These are phyloP conservation scores for Thomomys bottae DNA, from an alignment of 2,113 vertebrate genomes.

Conservation along the genomic window DNA sequence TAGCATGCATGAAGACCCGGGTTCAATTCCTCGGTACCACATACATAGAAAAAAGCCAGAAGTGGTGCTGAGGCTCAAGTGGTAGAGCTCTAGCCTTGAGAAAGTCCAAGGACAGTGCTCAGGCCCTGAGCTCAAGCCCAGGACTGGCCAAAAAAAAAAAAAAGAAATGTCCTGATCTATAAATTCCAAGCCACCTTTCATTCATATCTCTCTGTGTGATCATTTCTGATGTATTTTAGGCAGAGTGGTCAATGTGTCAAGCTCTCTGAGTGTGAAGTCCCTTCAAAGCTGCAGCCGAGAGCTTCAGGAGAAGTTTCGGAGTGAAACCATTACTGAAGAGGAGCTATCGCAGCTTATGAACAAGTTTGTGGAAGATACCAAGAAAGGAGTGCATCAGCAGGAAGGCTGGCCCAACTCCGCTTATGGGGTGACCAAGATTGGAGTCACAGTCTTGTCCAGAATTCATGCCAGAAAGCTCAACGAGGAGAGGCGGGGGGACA, in stretches of 20 bases:
- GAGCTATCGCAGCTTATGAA: slow-evolving; percentile 92
- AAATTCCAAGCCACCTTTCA: neutral
- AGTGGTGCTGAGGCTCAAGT: no score
- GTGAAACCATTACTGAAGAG: slow-evolving; percentile 91
- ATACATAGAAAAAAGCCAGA: no score
- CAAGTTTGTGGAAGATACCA: slow-evolving; percentile 89
- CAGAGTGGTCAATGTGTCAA: slow-evolving; percentile 94
- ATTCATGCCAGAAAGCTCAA: slow-evolving; percentile 89
- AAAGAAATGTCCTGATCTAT: neutral
- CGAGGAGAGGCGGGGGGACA: slow-evolving; percentile 86
- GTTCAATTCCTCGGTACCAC: no score
- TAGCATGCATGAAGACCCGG: no score
- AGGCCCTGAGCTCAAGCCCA: no score
- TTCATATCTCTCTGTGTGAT: neutral
- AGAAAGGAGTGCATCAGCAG: slow-evolving; percentile 83
- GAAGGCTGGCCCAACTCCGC: slow-evolving; percentile 89
- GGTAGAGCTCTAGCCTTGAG: no score
- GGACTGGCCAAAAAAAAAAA: no score
- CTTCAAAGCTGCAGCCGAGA: slow-evolving; percentile 87
- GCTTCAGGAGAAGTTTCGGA: slow-evolving; percentile 91
- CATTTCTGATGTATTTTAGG: slow-evolving; percentile 74
- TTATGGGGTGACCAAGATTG: slow-evolving; percentile 92
- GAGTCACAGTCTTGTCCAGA: slow-evolving; percentile 91
- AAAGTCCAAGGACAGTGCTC: no score
- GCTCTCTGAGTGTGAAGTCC: slow-evolving; percentile 71